Base-by-base conservation (phyloP, 1,140 invertebrate genomes). In the Idris sp. region DNA sequence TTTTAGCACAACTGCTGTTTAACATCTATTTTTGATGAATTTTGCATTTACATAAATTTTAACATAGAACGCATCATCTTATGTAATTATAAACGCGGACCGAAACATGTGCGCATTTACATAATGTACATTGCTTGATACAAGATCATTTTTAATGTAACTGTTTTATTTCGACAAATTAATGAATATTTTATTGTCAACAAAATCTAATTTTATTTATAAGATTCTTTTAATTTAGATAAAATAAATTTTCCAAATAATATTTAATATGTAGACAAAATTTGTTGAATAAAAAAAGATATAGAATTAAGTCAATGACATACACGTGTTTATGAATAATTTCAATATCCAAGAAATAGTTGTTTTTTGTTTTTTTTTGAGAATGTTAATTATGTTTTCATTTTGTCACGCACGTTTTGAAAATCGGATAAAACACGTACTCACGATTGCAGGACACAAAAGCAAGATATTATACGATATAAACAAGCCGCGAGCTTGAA, bases 351-450 rank as follows among this genome's bases (percentile, higher is more conserved):
- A 38, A 65, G 44, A 4, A 6, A 22, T n/a, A n/a, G n/a, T n/a
- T n/a, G n/a, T n/a, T n/a, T n/a, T n/a, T n/a, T n/a, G n/a, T n/a
- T n/a, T n/a, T n/a, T n/a, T n/a, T n/a, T 44, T 13, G 19, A 16
- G 46, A 69, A 53, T 53, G 51, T 59, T 58, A 51, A 51, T 53
- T 58, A 46, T 44, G 22, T 58, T 69, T 49, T 51, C 28, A 51
- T 69, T 58, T 36, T 59, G 65, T 59, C 65, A 51, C 53, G 65
- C 44, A 44, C 38, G 38, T 7, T 6, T 46, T 8, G 10, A 16
- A 25, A 59, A 53, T 61, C 48, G 54, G 65, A 69, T 61, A 69
- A 59, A 61, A 36, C 48, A 69, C 56, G 54, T 61, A 46, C 46
- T 4, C 7, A 46, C 16, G 38, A 46, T 51, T 61, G 14, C 38